phyloP scores from a whole-genome alignment of 1,140 invertebrate species.

The Catajapyx aquilonaris region DNA sequence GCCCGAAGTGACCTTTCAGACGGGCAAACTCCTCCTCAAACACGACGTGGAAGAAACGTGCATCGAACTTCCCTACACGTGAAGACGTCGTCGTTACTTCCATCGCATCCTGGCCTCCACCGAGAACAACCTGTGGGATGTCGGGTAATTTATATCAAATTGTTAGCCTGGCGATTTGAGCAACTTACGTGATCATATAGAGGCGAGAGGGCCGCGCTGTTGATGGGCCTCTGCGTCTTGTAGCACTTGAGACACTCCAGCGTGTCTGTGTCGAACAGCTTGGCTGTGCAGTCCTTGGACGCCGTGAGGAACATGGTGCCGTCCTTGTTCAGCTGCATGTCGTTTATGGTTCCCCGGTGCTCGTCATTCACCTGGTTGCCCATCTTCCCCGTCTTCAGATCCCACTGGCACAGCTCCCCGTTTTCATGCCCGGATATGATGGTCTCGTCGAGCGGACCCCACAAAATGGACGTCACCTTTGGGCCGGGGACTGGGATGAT shows the following conservation, averaged over 20 bases:
- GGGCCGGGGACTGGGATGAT: slow-evolving; percentile 17
- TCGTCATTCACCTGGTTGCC: slow-evolving; percentile 43
- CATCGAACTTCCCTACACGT: slow-evolving; percentile 92
- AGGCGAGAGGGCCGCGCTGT: slow-evolving; percentile 89
- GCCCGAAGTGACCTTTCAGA: slow-evolving; percentile 98
- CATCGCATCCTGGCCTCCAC: slow-evolving; percentile 97
- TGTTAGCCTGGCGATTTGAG: neutral
- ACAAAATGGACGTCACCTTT: slow-evolving; percentile 78
- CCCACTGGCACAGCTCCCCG: slow-evolving; percentile 78
- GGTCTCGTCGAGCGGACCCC: slow-evolving; percentile 78
- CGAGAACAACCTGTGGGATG: slow-evolving; percentile 50
- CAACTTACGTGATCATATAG: slow-evolving; percentile 69
- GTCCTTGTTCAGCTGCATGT: slow-evolving; percentile 86
- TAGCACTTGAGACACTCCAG: slow-evolving; percentile 78
- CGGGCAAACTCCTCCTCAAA: slow-evolving; percentile 98
- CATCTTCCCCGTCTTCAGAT: slow-evolving; percentile 66
- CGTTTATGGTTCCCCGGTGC: slow-evolving; percentile 75
- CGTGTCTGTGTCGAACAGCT: slow-evolving; percentile 73
- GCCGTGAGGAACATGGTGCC: slow-evolving; percentile 91
- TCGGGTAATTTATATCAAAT: neutral
- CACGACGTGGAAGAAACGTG: slow-evolving; percentile 93
- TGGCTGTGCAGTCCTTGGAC: slow-evolving; percentile 82
- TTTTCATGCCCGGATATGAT: slow-evolving; percentile 88
- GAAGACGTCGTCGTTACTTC: slow-evolving; percentile 95
- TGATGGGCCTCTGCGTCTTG: slow-evolving; percentile 89